phyloP scores from a whole-genome alignment of 2,888 invertebrate species.

The Steinernema hermaphroditum region DNA sequence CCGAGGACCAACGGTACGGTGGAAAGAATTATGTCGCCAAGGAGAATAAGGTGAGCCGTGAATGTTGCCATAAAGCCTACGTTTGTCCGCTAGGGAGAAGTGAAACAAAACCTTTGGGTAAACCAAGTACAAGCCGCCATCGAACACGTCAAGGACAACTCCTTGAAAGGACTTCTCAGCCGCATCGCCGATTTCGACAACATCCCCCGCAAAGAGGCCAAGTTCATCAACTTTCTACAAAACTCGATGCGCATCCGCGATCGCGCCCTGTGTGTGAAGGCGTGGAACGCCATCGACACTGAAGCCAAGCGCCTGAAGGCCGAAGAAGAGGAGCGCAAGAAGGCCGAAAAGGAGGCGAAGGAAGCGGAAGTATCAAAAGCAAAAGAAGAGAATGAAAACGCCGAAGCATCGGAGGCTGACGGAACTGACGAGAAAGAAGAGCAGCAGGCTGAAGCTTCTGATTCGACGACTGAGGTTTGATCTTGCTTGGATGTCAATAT shows the following conservation, averaged over 20 bases:
- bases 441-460: not conserved
- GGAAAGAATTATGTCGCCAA: constrained; percentile 69
- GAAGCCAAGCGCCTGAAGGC: constrained; percentile 53
- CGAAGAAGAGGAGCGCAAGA: constrained; percentile 36
- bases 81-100: constrained; percentile 68
- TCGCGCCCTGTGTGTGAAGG: constrained; percentile 43
- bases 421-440: not conserved
- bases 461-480: not conserved
- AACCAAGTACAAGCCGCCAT: constrained; percentile 66
- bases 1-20: constrained; percentile 84
- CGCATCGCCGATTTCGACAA: constrained; percentile 50
- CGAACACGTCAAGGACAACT: constrained; percentile 48
- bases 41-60: constrained; percentile 56
- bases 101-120: constrained; percentile 69
- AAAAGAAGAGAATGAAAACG: not conserved
- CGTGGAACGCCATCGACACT: constrained; percentile 53
- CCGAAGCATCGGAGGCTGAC: constrained; percentile 2
- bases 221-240: constrained; percentile 63
- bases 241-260: constrained; percentile 50
- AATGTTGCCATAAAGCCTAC: not conserved
- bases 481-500: not conserved
- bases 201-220: constrained; percentile 62
- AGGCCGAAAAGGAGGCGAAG: constrained; percentile 11
- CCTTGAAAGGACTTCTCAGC: constrained; percentile 51
- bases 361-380: not conserved